phyloP scores from a whole-genome alignment of 2,888 invertebrate species.

The Spodoptera littoralis region DNA sequence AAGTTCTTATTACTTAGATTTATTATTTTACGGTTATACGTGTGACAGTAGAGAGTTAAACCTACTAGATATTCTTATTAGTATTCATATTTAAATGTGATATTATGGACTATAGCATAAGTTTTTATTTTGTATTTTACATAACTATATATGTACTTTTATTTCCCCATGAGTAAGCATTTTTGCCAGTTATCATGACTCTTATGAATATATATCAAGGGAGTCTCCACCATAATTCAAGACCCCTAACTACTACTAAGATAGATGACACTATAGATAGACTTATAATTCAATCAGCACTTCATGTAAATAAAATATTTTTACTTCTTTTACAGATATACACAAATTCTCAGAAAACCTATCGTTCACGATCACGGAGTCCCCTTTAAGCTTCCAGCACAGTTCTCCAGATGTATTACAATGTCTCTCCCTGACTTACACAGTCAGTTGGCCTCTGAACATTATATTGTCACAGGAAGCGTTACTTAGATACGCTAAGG shows the following conservation, averaged over 20 bases:
- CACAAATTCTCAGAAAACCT: constrained; percentile 90
- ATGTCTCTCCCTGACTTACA: constrained; percentile 91
- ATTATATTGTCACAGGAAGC: constrained; percentile 92
- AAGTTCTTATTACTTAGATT: constrained; percentile 64
- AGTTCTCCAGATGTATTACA: constrained; percentile 91
- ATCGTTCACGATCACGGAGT: constrained; percentile 90
- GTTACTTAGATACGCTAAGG: constrained; percentile 91
- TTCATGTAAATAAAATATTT: no score
- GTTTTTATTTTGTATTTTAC: no score
- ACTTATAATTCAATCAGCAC: not conserved
- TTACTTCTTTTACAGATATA: constrained; percentile 71
- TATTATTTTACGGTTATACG: not conserved
- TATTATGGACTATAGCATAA: no score
- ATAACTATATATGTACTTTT: no score
- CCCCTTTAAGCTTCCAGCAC: constrained; percentile 90
- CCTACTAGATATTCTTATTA: no score
- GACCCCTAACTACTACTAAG: no score
- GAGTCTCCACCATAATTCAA: no score
- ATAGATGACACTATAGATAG: not conserved
- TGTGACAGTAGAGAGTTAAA: no score
- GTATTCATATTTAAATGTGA: no score
- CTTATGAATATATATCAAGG: no score
- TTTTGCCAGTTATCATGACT: no score
- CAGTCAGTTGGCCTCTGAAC: constrained; percentile 93
- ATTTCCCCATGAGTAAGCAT: no score